phyloP scores from a whole-genome alignment of 2,888 invertebrate species.

The Carterocephalus palaemon region DNA sequence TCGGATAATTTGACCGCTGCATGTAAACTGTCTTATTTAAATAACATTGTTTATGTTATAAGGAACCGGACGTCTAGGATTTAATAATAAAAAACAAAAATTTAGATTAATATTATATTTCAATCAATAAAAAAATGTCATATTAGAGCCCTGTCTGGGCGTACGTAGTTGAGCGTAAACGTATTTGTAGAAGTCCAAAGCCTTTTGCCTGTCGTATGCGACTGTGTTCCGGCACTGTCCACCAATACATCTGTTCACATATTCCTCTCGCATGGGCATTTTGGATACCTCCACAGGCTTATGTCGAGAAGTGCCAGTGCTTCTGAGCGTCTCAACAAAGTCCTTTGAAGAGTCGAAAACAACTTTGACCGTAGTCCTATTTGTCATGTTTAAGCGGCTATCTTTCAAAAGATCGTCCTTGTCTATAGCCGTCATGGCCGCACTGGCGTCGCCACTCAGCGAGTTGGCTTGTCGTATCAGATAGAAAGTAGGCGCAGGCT shows the following conservation, averaged over 20 bases:
- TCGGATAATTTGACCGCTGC: no score
- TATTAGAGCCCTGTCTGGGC: constrained; percentile 48
- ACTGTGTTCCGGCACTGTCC: constrained; percentile 56
- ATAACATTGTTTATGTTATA: no score
- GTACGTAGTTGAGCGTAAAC: constrained; percentile 68
- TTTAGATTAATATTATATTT: no score
- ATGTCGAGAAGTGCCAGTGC: constrained; percentile 49
- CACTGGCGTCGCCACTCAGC: constrained; percentile 53
- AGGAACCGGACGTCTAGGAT: no score
- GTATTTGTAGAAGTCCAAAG: constrained; percentile 73
- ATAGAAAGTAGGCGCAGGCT: constrained; percentile 68
- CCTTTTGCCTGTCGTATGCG: constrained; percentile 65
- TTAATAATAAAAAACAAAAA: no score
- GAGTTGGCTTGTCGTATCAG: constrained; percentile 65
- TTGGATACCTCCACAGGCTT: constrained; percentile 44
- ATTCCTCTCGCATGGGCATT: constrained; percentile 46
- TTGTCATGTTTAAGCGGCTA: constrained; percentile 61
- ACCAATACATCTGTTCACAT: constrained; percentile 55
- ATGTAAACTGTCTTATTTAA: no score
- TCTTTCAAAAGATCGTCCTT: constrained; percentile 60
- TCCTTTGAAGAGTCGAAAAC: constrained; percentile 68
- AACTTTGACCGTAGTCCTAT: constrained; percentile 65
- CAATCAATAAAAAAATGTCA: no score
- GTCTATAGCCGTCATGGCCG: constrained; percentile 63
- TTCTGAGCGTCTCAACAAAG: constrained; percentile 66